A percentile compares a stretch with the other conserved stretches of the same genome.
Conservation (phyloP, 2,797 vertebrate species). For the Hoplostethus mediterraneus region DNA sequence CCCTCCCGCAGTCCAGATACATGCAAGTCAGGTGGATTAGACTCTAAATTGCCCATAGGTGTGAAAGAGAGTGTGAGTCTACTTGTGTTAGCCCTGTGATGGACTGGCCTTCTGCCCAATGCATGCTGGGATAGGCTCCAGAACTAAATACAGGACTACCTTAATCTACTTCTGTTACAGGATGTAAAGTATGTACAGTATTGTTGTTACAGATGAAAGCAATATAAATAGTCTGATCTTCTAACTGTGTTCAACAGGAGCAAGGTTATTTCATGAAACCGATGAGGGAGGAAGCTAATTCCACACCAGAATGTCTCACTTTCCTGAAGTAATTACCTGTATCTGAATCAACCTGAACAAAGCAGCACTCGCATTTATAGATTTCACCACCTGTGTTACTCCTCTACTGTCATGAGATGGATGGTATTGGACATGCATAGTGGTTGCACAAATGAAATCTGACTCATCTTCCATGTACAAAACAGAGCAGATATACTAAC, state of each 20-base stretch:
- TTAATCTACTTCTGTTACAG: neutral
- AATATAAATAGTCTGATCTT: neutral
- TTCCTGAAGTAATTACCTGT: slow-evolving; percentile 33
- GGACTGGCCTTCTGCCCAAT: too few relatives aligned
- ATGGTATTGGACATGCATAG: slow-evolving; percentile 31
- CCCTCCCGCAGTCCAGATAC: too few relatives aligned
- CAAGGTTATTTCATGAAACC: slow-evolving; percentile 40
- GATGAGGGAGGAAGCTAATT: slow-evolving; percentile 42
- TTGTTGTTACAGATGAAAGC: slow-evolving; percentile 14
- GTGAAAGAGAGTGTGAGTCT: too few relatives aligned
- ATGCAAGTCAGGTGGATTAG: too few relatives aligned
- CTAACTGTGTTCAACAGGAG: too few relatives aligned
- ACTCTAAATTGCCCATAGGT: too few relatives aligned
- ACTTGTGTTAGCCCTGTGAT: too few relatives aligned
- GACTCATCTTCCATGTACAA: slow-evolving; percentile 27
- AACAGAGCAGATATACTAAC: slow-evolving; percentile 27
- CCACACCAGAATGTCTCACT: slow-evolving; percentile 28
- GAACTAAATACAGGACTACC: neutral
- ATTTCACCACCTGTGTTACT: slow-evolving; percentile 29
- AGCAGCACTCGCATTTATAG: slow-evolving; percentile 36
- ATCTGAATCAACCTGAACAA: slow-evolving; percentile 45
- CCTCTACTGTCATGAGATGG: slow-evolving; percentile 5
- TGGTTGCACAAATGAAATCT: slow-evolving; percentile 30
- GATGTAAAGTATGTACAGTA: neutral
- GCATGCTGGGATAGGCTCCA: too few relatives aligned